Base-by-base conservation (phyloP, 2,888 invertebrate species). In the Mythimna impura region DNA sequence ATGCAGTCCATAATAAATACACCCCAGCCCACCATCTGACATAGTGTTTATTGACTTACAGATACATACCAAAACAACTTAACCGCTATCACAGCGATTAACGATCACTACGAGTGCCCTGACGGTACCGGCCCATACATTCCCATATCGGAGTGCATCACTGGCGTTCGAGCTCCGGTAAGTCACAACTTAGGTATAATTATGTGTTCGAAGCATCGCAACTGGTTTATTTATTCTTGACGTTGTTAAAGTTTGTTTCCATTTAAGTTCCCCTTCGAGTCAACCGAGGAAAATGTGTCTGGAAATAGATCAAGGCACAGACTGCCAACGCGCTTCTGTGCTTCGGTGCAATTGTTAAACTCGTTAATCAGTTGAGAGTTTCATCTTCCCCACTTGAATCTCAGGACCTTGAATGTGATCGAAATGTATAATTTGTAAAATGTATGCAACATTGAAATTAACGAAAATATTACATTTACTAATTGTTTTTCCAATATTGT, bases 81-180 rank as follows among this genome's bases (percentile, higher is more conserved):
- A 47, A 72, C 71, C 5, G 55, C 87, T 9, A 78, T 87, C 50
- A 73, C 90, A 3, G 86, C 89, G 0, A 79, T 86, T 78, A 91
- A 87, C 64, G 91, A 91, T n/a, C 89, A 89, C 12, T 89, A 88
- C 64, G 91, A 90, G 57, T 71, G 85, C 63, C 81, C 87, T 3
- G 90, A 93, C 22, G 83, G 87, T 40, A 93, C 98, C 14, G 98
- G 98, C 34, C 98, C 98, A 0, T 99, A 99, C 92, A 99, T 99
- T 93, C 98, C 98, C 12, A 98, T 99, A 86, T 99, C 98, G 70
- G 99, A 99, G 93, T 99, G 99, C 92, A 98, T 98, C 86, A 98
- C 99, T 50, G 99, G 99, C 66, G 97, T 97, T 65, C 96, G 97
- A 52, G 92, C 94, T 17, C 93, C 96, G 93, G 95, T 95, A 91